A percentile compares a stretch with the other conserved stretches of the same genome.
Conservation (phyloP, 2,888 invertebrate species). For the Spodoptera picta region DNA sequence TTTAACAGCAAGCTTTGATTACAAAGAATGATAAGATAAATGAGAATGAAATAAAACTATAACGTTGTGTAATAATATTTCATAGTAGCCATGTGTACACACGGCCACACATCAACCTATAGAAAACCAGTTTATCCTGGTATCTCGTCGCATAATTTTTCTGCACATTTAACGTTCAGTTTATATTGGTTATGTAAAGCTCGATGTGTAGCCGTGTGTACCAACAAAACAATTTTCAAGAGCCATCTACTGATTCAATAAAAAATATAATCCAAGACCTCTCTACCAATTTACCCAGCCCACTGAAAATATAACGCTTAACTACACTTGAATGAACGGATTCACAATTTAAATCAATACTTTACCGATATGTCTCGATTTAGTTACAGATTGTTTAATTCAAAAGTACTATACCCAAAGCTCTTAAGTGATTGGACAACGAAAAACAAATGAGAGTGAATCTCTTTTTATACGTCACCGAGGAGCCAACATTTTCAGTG, state of each 20-base stretch:
- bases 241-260: background rate
- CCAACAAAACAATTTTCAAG: too few species aligned
- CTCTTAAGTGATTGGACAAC: slow-evolving; percentile 58
- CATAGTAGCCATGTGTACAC: too few species aligned
- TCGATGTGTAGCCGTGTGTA: too few species aligned
- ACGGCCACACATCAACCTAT: too few species aligned
- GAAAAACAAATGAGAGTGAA: slow-evolving; percentile 55
- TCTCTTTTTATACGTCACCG: slow-evolving; percentile 50
- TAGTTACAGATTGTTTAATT: slow-evolving; percentile 54
- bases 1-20: too few species aligned
- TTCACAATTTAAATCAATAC: slow-evolving; percentile 27
- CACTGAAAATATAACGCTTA: slow-evolving; percentile 34
- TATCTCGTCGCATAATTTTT: too few species aligned
- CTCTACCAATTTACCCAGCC: slow-evolving; percentile 34
- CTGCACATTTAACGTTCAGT: too few species aligned
- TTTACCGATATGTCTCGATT: slow-evolving; percentile 28
- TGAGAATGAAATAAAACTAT: too few species aligned
- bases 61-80: too few species aligned
- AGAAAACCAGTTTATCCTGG: too few species aligned
- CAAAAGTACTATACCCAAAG: slow-evolving; percentile 40
- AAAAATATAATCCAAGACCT: slow-evolving; percentile 15
- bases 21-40: too few species aligned
- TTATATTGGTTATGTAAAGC: too few species aligned
- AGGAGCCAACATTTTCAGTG: slow-evolving; percentile 32
- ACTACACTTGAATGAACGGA: slow-evolving; percentile 39